Conservation (phyloP, 2,797 vertebrate species). For the Xiphorhynchus erythropygius region DNA sequence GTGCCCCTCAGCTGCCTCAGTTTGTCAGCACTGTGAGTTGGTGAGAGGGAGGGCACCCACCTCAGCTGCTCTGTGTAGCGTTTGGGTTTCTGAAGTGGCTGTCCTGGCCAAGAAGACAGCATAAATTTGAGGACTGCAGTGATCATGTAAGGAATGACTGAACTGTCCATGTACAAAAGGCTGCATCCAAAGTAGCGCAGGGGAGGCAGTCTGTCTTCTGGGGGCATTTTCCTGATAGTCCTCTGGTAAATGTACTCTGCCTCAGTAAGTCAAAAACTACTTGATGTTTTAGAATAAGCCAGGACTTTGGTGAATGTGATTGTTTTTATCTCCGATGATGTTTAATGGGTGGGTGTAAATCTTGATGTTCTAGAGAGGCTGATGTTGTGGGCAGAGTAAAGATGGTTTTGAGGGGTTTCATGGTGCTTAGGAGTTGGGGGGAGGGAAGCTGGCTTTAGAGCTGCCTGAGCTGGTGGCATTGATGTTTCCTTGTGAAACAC, state of each 20-base stretch:
- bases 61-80: not conserved
- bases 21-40: not conserved
- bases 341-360: not conserved
- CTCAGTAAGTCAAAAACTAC: not conserved
- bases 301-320: not conserved
- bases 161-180: not conserved
- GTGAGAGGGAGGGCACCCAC: not conserved
- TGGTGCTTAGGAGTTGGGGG: not conserved
- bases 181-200: rapidly evolving
- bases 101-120: not conserved
- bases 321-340: not conserved
- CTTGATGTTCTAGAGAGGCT: not conserved
- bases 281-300: not conserved
- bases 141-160: rapidly evolving
- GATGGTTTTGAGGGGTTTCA: not conserved
- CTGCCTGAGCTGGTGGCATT: not conserved
- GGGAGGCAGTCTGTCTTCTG: not conserved
- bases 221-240: not conserved
- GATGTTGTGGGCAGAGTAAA: not conserved
- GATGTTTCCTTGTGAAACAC: not conserved
- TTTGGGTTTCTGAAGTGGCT: not conserved
- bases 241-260: not conserved
- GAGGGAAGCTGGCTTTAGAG: not conserved
- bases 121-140: not conserved
- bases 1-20: not conserved